phyloP scores from a whole-genome alignment of 1,140 invertebrate species.

The Drosophila trapezifrons region DNA sequence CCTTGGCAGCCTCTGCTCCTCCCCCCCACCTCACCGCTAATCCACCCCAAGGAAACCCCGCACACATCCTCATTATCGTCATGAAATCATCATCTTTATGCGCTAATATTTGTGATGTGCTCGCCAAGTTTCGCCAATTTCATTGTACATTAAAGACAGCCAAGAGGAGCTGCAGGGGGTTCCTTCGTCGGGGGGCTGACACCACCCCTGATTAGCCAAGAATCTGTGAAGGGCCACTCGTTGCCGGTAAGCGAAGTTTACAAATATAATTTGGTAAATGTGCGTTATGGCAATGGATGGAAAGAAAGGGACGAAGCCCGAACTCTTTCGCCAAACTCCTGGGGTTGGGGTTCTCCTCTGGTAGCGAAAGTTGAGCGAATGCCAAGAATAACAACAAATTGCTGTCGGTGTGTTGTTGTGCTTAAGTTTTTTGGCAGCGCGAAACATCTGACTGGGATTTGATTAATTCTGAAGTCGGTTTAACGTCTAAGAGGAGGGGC shows the following conservation, averaged over 20 bases:
- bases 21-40: too few relatives aligned
- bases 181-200: neutral
- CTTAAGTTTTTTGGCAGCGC: slow-evolving; percentile 80
- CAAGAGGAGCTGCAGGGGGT: slow-evolving; percentile 19
- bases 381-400: slow-evolving; percentile 71
- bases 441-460: slow-evolving; percentile 80
- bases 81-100: slow-evolving; percentile 81
- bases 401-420: slow-evolving; percentile 63
- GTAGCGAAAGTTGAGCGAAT: slow-evolving; percentile 41
- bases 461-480: slow-evolving; percentile 81
- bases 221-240: slow-evolving; percentile 25
- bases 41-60: slow-evolving; percentile 29
- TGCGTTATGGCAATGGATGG: slow-evolving; percentile 75
- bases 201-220: slow-evolving; percentile 8
- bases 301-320: slow-evolving; percentile 45
- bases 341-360: slow-evolving; percentile 1
- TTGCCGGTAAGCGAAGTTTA: slow-evolving; percentile 65
- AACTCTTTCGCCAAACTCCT: slow-evolving; percentile 65
- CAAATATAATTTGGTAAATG: slow-evolving; percentile 81
- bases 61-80: slow-evolving; percentile 71
- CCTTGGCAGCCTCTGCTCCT: slow-evolving; percentile 2
- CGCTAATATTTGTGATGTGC: slow-evolving; percentile 80
- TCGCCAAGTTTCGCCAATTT: slow-evolving; percentile 77
- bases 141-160: slow-evolving; percentile 73
- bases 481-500: slow-evolving; percentile 58